Base-by-base conservation (phyloP, 2,888 invertebrate genomes). In the Phanerotoma sp. region DNA sequence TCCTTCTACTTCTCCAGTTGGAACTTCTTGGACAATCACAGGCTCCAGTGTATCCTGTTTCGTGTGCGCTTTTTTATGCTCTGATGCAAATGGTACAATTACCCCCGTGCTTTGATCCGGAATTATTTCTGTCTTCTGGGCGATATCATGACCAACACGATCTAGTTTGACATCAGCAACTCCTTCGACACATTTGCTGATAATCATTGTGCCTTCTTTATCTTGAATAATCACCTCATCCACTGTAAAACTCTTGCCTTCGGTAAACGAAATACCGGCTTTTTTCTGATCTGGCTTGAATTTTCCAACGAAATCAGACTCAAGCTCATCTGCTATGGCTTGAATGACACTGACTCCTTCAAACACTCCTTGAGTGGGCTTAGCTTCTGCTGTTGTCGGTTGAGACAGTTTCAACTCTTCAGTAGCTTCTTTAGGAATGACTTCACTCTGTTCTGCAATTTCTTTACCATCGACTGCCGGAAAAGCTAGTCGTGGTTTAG, bases 281-380 rank as follows among this genome's bases (percentile, higher is more conserved):
- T 48, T 67, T 33, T 66, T 70, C 16, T 65, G 50, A 28, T 73
- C 66, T 5, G 70, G 66, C 56, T 70, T 66, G 38, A 68, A 62
- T 52, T 70, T 65, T 1, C 64, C 69, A 1, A 51, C 45, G 22
- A 72, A 68, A 42, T 57, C 57, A 3, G 53, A 38, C 18, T 66
- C 56, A 10, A 66, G 61, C 30, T 72, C 72, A 52, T 70, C 62
- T 5, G 66, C 51, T 20, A 72, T 51, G 1, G 75, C 70, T 67
- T 80, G 75, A 10, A 71, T 79, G 67, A 78, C 74, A 30, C 76
- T 74, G 1, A 82, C 57, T 57, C 79, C 70, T 64, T 81, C 79
- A 33, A 79, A 68, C 2, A 72, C 80, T 61, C 70, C 66, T 67
- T 77, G 83, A 32, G 80, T 80, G 41, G 81, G 59, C 52, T 67